A percentile compares a stretch with the other conserved stretches of the same genome.
These are phyloP conservation scores for Rousettus leschenaultii DNA, from an alignment of 2,113 vertebrate species.

Conservation along the genomic window DNA sequence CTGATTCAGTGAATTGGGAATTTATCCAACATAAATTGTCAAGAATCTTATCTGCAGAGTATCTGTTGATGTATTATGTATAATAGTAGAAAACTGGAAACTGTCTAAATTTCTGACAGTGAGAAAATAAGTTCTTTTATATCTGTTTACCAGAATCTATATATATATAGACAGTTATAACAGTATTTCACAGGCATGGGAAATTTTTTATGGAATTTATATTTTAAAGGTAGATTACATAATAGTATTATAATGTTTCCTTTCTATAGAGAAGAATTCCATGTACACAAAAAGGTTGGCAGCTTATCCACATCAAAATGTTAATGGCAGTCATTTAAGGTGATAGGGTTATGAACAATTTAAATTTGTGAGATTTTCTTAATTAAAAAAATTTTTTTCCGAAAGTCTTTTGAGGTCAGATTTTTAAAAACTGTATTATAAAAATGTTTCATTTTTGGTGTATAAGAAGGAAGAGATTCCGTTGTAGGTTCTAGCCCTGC, in stretches of 20 bases:
- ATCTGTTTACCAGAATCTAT: neutral
- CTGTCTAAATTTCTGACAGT: conserved; percentile 14
- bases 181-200: neutral
- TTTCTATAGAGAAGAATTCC: conserved; percentile 8
- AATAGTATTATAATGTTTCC: neutral
- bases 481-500: neutral
- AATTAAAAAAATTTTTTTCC: neutral
- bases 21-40: neutral
- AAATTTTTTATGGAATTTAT: neutral
- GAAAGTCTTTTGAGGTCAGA: neutral
- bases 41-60: neutral
- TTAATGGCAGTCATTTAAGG: neutral
- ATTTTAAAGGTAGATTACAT: neutral
- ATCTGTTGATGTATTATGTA: neutral
- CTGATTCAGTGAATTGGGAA: neutral
- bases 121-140: conserved; percentile 12
- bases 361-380: neutral
- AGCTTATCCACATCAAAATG: neutral
- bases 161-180: neutral
- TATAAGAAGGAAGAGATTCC: neutral
- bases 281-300: neutral
- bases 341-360: neutral
- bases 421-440: neutral
- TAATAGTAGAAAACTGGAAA: neutral
- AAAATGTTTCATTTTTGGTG: neutral